Percentiles rank a stretch among this genome's conserved stretches.
Evolutionary conservation across 2,888 invertebrate genomes (phyloP).

Genomic region (Archips xylosteana): DNA sequence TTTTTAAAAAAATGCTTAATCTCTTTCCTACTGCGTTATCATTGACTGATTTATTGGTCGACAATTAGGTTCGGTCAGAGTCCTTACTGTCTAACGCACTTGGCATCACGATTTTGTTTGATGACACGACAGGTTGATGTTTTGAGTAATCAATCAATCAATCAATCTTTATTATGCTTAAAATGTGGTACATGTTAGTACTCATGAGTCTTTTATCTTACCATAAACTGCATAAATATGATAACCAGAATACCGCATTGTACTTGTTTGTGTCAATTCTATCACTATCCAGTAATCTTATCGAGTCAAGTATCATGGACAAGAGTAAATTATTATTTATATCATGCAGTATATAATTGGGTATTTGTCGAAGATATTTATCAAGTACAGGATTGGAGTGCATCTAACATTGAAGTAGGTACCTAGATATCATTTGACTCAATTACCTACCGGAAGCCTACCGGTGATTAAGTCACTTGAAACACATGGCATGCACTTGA

Average conservation of each 20-base stretch:
- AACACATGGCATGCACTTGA: too few species aligned
- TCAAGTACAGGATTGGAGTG: neutral
- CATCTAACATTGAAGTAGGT: neutral
- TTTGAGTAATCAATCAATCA: too few species aligned
- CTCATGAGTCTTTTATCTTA: neutral
- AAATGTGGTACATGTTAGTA: neutral
- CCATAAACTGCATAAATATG: neutral
- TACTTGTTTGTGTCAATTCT: slow-evolving; percentile 1
- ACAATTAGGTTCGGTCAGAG: too few species aligned
- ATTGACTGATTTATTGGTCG: too few species aligned
- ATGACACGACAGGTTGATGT: too few species aligned
- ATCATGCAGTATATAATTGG: neutral
- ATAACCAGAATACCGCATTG: neutral
- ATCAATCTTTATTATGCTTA: too few species aligned
- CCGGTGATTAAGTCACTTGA: too few species aligned
- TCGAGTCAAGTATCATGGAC: neutral
- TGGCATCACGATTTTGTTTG: too few species aligned
- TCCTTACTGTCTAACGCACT: too few species aligned
- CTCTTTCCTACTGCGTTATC: too few species aligned
- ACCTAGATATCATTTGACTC: neutral
- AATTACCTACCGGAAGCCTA: too few species aligned
- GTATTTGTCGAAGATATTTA: neutral
- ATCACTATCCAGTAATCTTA: slow-evolving; percentile 3
- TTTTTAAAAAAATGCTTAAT: too few species aligned
- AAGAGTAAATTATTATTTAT: slow-evolving; percentile 7